phyloP scores from a whole-genome alignment of 1,140 invertebrate species.

The Euwallacea similis region DNA sequence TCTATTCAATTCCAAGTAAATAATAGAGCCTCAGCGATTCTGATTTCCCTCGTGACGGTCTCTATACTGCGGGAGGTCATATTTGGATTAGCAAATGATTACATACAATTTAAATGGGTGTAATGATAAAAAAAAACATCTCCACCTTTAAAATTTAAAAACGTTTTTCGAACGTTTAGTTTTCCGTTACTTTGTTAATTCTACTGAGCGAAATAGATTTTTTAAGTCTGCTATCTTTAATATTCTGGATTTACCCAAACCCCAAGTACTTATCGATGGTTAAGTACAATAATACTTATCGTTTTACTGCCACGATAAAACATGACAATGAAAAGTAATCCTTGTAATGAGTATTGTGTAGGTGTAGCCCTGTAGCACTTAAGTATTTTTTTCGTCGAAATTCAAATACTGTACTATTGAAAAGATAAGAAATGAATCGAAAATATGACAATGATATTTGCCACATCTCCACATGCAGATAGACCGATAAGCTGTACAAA shows the following conservation, averaged over 20 bases:
- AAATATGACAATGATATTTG: neutral
- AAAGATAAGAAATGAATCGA: neutral
- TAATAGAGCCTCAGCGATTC: constrained; percentile 7
- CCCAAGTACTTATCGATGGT: neutral
- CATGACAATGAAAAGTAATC: too few relatives aligned
- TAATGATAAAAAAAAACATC: neutral
- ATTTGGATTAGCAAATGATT: constrained; percentile 5
- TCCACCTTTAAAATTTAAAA: neutral
- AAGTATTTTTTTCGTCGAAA: neutral
- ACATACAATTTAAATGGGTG: neutral
- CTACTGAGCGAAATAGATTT: neutral
- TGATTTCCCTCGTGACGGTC: constrained; percentile 10
- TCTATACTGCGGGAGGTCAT: neutral
- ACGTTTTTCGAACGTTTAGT: neutral
- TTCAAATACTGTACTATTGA: neutral
- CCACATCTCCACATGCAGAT: neutral
- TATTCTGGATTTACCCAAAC: neutral
- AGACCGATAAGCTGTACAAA: neutral
- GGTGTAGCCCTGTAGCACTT: neutral
- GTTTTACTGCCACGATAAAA: too few relatives aligned
- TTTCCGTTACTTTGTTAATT: neutral
- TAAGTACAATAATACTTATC: neutral
- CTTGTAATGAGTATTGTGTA: too few relatives aligned
- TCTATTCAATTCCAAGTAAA: constrained; percentile 3
- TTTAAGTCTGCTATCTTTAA: neutral